Evolutionary conservation across 2,888 invertebrate species (phyloP).

Genomic region (Diploptera punctata): DNA sequence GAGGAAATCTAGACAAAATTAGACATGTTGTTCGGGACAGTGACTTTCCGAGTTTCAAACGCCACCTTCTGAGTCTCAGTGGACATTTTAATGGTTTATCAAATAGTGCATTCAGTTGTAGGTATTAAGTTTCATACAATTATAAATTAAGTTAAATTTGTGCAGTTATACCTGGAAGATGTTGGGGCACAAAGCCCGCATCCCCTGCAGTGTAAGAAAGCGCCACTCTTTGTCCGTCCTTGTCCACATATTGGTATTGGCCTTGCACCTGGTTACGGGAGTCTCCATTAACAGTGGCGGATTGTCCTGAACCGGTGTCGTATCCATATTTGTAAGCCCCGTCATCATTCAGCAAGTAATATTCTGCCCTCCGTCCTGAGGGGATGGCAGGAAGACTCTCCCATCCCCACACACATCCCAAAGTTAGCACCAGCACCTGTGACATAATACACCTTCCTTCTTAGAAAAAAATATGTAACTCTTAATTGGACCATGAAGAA

Average conservation of each 20-base stretch:
- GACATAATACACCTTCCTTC: no score
- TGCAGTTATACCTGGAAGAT: not conserved
- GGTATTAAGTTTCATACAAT: no score
- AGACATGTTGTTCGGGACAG: no score
- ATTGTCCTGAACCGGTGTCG: constrained; percentile 53
- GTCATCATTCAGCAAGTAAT: constrained; percentile 53
- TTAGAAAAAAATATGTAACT: no score
- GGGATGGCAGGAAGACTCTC: constrained; percentile 51
- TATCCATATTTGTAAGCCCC: constrained; percentile 53
- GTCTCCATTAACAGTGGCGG: constrained; percentile 51
- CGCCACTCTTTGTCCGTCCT: constrained; percentile 48
- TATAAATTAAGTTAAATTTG: not conserved
- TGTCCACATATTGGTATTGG: constrained; percentile 49
- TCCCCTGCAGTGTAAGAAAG: constrained; percentile 51
- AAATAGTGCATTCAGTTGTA: no score
- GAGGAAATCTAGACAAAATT: no score
- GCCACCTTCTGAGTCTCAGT: no score
- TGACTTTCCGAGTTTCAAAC: no score
- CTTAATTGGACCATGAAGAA: no score
- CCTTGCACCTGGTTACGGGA: constrained; percentile 51
- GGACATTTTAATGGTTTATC: no score
- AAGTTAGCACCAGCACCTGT: not conserved
- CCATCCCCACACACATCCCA: constrained; percentile 44
- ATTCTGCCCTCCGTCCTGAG: constrained; percentile 51
- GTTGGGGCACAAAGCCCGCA: constrained; percentile 49